Conservation (phyloP, 2,888 invertebrate species). For the Eudemis profundana region DNA sequence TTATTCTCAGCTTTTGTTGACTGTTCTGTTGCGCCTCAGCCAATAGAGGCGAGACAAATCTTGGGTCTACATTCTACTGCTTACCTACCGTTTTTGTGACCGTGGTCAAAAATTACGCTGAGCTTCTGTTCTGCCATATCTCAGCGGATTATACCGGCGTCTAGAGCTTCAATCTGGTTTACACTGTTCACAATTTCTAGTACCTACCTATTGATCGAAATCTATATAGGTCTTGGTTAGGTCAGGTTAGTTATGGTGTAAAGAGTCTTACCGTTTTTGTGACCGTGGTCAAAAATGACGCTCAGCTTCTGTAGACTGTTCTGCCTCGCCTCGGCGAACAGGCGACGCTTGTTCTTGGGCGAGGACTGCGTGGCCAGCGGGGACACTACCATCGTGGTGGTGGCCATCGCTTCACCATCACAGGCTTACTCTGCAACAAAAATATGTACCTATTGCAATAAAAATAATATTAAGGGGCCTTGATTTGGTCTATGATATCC, state of each 20-base stretch:
- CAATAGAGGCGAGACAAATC: slow-evolving; percentile 58
- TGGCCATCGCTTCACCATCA: slow-evolving; percentile 65
- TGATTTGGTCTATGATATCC: too few species aligned
- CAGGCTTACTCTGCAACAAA: slow-evolving; percentile 43
- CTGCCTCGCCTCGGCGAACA: slow-evolving; percentile 80
- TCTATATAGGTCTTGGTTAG: slow-evolving; percentile 71
- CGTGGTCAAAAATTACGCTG: too few species aligned
- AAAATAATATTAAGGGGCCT: neutral
- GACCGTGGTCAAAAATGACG: slow-evolving; percentile 78
- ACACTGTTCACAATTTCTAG: too few species aligned
- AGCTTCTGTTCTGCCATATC: too few species aligned
- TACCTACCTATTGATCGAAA: too few species aligned
- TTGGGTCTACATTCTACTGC: too few species aligned
- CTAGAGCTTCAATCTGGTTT: too few species aligned
- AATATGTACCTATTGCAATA: neutral
- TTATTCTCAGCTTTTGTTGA: slow-evolving; percentile 76
- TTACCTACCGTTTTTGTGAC: too few species aligned
- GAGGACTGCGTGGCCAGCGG: slow-evolving; percentile 74
- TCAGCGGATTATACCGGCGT: slow-evolving; percentile 50
- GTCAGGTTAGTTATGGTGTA: neutral
- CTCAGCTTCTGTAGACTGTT: slow-evolving; percentile 77
- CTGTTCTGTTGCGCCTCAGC: slow-evolving; percentile 80
- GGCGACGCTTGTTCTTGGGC: slow-evolving; percentile 73
- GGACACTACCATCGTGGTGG: slow-evolving; percentile 76
- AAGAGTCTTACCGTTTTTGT: slow-evolving; percentile 68